These are phyloP conservation scores for Calosoma granatense DNA, from an alignment of 1,140 invertebrate genomes.

Conservation along the genomic window DNA sequence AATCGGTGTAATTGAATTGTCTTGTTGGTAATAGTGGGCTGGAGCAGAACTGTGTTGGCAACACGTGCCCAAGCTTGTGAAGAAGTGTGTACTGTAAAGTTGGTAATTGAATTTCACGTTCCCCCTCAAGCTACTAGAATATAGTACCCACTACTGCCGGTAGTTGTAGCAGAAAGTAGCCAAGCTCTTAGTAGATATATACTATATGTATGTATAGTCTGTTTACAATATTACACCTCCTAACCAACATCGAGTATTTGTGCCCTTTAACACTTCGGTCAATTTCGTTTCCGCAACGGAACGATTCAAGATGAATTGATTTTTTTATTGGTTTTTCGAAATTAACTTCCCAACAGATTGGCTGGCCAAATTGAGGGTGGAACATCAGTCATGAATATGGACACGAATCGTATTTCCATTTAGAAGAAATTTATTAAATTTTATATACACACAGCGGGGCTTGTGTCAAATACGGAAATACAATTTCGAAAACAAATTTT, in stretches of 20 bases:
- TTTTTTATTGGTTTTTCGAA: background rate
- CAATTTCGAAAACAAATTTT: too few species aligned
- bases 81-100: background rate
- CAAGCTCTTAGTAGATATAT: too few species aligned
- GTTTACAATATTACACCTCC: too few species aligned
- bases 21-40: background rate
- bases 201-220: too few species aligned
- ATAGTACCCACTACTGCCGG: too few species aligned
- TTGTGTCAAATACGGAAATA: too few species aligned
- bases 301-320: slow-evolving; percentile 1
- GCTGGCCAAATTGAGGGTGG: background rate
- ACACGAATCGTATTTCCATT: too few species aligned
- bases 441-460: too few species aligned
- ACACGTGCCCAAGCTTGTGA: too few species aligned
- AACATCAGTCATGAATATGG: background rate
- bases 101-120: background rate
- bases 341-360: background rate
- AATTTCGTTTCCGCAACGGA: slow-evolving; percentile 1
- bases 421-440: too few species aligned
- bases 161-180: too few species aligned
- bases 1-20: background rate
- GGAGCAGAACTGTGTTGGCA: background rate
- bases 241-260: background rate
- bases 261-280: background rate
- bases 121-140: background rate